Percentiles rank a stretch among this genome's conserved stretches.
phyloP scores from a whole-genome alignment of 2,797 vertebrate genomes.

The Babyrousa celebensis region DNA sequence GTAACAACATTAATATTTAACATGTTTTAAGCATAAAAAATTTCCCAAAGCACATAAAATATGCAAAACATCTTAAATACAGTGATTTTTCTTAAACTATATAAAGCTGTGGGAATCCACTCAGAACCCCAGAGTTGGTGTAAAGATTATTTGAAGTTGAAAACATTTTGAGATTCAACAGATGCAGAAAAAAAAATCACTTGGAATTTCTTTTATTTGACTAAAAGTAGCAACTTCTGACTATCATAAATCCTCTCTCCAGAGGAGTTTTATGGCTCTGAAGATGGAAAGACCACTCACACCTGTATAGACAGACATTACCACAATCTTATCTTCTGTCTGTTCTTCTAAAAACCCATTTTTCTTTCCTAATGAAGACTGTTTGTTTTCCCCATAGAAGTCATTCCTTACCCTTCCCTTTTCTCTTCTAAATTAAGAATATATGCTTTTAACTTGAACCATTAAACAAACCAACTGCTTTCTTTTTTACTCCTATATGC shows the following conservation, averaged over 20 bases:
- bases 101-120: slow-evolving; percentile 31
- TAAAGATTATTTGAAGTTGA: slow-evolving; percentile 14
- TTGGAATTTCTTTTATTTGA: not conserved
- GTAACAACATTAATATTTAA: slow-evolving; percentile 30
- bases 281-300: not conserved
- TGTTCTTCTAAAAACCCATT: not conserved
- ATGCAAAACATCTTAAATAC: slow-evolving; percentile 32
- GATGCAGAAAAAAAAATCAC: not conserved
- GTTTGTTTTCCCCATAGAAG: not conserved
- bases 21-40: slow-evolving; percentile 15
- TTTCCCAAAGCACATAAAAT: not conserved
- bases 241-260: not conserved
- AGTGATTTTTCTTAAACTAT: slow-evolving; percentile 61
- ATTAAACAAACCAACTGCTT: not conserved
- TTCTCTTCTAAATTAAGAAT: not conserved
- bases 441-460: not conserved
- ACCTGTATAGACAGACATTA: not conserved
- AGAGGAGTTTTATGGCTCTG: not conserved
- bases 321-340: not conserved
- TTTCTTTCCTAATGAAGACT: slow-evolving; percentile 49
- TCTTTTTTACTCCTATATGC: not conserved
- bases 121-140: not conserved
- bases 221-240: not conserved
- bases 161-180: slow-evolving; percentile 38
- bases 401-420: not conserved